Conservation (phyloP, 2,888 invertebrate species). For the Lasioglossum morio region DNA sequence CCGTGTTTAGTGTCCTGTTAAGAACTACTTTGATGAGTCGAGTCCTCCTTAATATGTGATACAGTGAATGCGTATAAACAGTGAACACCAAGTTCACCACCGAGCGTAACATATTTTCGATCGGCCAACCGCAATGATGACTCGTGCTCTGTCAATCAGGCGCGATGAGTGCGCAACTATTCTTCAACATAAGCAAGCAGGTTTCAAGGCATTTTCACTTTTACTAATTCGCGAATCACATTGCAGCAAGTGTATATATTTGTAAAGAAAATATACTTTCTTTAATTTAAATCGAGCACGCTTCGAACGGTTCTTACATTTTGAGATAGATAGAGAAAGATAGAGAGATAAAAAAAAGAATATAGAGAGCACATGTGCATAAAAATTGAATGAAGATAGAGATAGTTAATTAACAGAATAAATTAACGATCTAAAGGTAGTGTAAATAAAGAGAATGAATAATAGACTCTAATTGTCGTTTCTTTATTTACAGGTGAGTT, state of each 20-base stretch:
- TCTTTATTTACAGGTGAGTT: too few species aligned
- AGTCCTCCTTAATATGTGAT: not conserved
- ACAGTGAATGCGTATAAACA: not conserved
- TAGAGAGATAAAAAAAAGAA: too few species aligned
- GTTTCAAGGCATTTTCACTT: not conserved
- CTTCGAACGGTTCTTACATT: too few species aligned
- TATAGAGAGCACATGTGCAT: too few species aligned
- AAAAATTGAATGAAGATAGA: too few species aligned
- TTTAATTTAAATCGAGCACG: too few species aligned
- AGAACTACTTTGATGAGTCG: not conserved
- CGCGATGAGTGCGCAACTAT: constrained; percentile 4
- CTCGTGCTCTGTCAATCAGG: not conserved
- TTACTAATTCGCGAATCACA: not conserved
- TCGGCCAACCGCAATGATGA: not conserved
- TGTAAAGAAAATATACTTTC: too few species aligned
- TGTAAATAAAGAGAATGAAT: too few species aligned
- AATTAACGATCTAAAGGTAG: too few species aligned
- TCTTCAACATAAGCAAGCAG: not conserved
- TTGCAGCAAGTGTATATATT: not conserved
- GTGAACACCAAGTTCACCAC: not conserved
- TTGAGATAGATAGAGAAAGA: too few species aligned
- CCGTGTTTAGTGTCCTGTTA: not conserved
- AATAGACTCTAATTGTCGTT: too few species aligned
- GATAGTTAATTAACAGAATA: too few species aligned
- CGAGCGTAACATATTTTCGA: not conserved